Evolutionary conservation across 1,140 invertebrate species (phyloP).

Genomic region (Leptinotarsa undecemlineata): DNA sequence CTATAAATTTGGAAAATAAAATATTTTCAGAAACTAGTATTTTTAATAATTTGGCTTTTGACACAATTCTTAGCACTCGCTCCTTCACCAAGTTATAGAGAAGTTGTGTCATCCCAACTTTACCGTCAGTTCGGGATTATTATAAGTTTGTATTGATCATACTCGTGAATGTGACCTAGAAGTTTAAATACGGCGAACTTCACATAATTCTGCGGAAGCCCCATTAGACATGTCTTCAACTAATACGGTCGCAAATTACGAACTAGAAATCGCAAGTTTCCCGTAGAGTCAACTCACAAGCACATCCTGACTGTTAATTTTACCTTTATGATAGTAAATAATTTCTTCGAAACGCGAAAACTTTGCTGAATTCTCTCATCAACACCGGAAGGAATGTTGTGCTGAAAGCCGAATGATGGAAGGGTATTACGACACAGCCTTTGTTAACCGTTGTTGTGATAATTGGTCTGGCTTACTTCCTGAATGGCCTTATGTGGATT

Average conservation of each 20-base stretch:
- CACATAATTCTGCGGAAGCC: not conserved
- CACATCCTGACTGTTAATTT: not conserved
- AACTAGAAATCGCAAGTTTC: not conserved
- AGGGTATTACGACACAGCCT: not conserved
- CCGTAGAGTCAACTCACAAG: not conserved
- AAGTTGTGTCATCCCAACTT: too few relatives aligned
- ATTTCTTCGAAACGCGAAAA: not conserved
- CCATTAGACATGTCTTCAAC: slow-evolving; percentile 4
- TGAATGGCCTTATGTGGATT: not conserved
- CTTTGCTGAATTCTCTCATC: slow-evolving; percentile 7
- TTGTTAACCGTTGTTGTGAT: slow-evolving; percentile 8
- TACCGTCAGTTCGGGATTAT: not conserved
- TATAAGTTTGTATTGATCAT: slow-evolving; percentile 1
- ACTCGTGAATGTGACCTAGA: not conserved
- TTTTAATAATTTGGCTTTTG: too few relatives aligned
- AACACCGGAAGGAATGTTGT: not conserved
- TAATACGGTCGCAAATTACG: slow-evolving; percentile 5
- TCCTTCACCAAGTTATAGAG: too few relatives aligned
- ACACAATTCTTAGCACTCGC: too few relatives aligned
- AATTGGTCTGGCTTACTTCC: slow-evolving; percentile 7
- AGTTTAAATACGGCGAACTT: not conserved
- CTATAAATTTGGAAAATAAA: too few relatives aligned
- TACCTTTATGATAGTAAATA: slow-evolving; percentile 9
- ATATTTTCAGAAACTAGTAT: too few relatives aligned
- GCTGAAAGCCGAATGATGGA: not conserved